Evolutionary conservation across 2,888 invertebrate species (phyloP).

Genomic region (Pteria penguin): DNA sequence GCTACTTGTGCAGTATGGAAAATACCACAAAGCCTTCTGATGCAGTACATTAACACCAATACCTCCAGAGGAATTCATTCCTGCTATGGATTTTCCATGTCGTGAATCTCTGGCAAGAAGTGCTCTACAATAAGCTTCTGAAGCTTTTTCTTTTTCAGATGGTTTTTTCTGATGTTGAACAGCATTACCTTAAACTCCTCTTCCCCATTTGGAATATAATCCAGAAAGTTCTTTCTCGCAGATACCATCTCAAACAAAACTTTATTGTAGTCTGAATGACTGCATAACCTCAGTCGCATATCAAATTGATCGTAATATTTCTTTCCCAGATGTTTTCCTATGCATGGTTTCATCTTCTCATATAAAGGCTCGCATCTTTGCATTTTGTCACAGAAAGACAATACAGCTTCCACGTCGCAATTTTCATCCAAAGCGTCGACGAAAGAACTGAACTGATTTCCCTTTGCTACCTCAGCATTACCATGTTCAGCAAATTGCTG

Average conservation of each 20-base stretch:
- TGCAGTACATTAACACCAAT: too few species aligned
- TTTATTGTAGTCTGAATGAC: slow-evolving; percentile 8
- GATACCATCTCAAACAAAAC: slow-evolving; percentile 16
- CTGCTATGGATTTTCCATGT: background rate
- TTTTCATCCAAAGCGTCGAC: slow-evolving; percentile 4
- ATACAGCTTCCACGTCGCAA: slow-evolving; percentile 11
- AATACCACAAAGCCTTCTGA: too few species aligned
- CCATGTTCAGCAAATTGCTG: background rate
- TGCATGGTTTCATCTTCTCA: slow-evolving; percentile 8
- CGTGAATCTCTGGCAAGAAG: background rate
- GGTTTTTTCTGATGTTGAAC: background rate
- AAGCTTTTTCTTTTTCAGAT: slow-evolving; percentile 19
- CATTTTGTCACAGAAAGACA: slow-evolving; percentile 24
- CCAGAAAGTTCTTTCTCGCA: background rate
- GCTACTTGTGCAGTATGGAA: too few species aligned
- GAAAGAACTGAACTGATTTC: slow-evolving; percentile 13
- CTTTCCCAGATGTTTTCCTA: slow-evolving; percentile 1
- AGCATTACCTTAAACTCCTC: slow-evolving; percentile 15
- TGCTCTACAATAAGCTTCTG: slow-evolving; percentile 9
- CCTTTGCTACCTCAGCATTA: slow-evolving; percentile 4
- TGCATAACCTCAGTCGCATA: slow-evolving; percentile 1
- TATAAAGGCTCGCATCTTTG: background rate
- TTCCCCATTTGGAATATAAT: slow-evolving; percentile 21
- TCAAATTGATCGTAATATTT: slow-evolving; percentile 3
- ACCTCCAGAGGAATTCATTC: too few species aligned